Percentiles rank a stretch among this genome's conserved stretches.
These are phyloP conservation scores for Ciconia stormi DNA, from an alignment of 2,113 vertebrate species.

Conservation along the genomic window DNA sequence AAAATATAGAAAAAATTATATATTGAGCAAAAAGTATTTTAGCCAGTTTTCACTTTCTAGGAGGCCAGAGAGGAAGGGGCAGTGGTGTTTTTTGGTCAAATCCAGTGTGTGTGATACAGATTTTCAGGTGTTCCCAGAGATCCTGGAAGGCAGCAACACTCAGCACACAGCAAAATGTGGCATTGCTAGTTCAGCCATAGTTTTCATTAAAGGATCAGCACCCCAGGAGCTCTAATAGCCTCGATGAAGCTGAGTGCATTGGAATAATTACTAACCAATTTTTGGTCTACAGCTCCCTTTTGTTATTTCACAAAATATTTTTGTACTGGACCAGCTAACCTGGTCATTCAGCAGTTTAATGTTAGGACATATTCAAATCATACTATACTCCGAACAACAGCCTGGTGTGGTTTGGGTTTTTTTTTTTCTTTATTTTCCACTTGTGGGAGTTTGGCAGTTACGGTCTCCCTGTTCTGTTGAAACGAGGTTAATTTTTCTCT, in stretches of 20 bases:
- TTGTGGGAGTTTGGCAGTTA: neutral
- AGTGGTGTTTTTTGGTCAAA: neutral
- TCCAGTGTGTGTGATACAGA: neutral
- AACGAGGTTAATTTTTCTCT: neutral
- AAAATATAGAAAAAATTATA: neutral
- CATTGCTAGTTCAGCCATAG: neutral
- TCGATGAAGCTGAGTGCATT: neutral
- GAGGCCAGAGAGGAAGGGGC: neutral
- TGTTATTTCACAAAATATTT: neutral
- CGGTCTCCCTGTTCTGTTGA: neutral
- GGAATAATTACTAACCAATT: neutral
- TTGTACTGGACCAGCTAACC: neutral
- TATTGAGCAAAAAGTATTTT: neutral
- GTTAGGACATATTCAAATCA: neutral
- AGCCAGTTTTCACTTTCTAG: neutral
- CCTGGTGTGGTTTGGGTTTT: rapidly evolving
- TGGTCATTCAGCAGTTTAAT: neutral
- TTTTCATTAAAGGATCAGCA: neutral
- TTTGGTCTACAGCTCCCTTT: neutral
- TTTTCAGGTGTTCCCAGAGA: neutral
- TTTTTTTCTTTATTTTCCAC: neutral
- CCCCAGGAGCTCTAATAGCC: neutral
- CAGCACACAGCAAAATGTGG: neutral
- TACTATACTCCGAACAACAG: neutral
- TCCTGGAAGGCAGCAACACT: neutral